Conservation (phyloP, 2,797 vertebrate genomes). For the Microcaecilia unicolor region DNA sequence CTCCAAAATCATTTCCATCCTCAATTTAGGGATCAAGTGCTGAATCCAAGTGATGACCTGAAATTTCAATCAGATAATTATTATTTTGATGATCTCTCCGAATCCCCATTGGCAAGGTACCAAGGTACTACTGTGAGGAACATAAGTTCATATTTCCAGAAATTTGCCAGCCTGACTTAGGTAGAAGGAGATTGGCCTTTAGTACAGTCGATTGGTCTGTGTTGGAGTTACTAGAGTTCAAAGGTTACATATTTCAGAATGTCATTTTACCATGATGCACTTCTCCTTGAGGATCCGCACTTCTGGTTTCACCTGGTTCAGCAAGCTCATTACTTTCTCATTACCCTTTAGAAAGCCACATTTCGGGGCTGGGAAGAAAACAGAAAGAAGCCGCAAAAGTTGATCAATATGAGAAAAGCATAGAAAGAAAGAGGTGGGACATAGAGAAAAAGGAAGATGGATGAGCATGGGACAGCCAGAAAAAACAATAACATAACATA, state of each 20-base stretch:
- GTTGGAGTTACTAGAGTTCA: not conserved
- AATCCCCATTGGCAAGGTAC: not conserved
- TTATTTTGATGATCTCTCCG: no score
- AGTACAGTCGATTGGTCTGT: no score
- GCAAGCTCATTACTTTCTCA: constrained; percentile 55
- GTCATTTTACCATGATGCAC: constrained; percentile 64
- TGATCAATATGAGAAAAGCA: not conserved
- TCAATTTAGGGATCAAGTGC: constrained; percentile 81
- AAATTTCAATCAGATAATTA: not conserved
- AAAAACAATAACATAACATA: no score
- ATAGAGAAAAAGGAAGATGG: no score
- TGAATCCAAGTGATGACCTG: constrained; percentile 72
- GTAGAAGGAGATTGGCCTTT: not conserved
- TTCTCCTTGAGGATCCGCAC: constrained; percentile 72
- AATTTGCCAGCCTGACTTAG: constrained; percentile 24
- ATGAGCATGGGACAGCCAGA: no score
- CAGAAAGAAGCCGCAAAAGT: no score
- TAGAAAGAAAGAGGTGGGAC: no score
- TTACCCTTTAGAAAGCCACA: constrained; percentile 79
- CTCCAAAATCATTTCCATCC: constrained; percentile 87
- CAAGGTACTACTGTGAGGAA: no score
- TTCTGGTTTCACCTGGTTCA: constrained; percentile 72
- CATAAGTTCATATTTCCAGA: no score
- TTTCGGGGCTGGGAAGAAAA: constrained; percentile 60
- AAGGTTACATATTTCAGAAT: no score